These are phyloP conservation scores for Andrena marginata DNA, from an alignment of 2,888 invertebrate genomes.

Conservation along the genomic window DNA sequence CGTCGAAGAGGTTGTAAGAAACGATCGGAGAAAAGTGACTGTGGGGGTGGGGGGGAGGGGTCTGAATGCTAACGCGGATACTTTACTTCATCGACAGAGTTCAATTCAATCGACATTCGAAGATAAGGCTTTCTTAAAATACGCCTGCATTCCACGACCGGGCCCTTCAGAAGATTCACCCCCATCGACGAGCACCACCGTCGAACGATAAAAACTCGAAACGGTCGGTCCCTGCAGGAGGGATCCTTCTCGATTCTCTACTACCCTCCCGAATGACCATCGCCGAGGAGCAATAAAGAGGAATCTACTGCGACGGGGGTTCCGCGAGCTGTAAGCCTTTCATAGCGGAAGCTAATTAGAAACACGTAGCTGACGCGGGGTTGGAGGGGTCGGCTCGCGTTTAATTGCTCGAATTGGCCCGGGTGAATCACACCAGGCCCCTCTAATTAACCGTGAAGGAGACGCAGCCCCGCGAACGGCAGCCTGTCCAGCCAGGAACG, in stretches of 20 bases:
- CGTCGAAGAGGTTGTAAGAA: too few species aligned
- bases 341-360: slow-evolving; percentile 24
- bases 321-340: slow-evolving; percentile 6
- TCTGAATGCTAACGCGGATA: too few species aligned
- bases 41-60: too few species aligned
- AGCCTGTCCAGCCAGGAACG: background rate
- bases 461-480: background rate
- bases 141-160: background rate
- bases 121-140: slow-evolving; percentile 13
- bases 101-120: too few species aligned
- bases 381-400: slow-evolving; percentile 1
- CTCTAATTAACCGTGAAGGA: slow-evolving; percentile 26
- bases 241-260: background rate
- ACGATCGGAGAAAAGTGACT: too few species aligned
- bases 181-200: background rate
- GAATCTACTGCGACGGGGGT: background rate
- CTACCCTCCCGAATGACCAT: background rate
- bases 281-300: background rate
- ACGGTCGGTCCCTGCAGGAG: background rate
- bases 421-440: slow-evolving; percentile 10
- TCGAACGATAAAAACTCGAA: slow-evolving; percentile 8
- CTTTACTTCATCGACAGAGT: too few species aligned
- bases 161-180: background rate
- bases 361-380: slow-evolving; percentile 2
- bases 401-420: slow-evolving; percentile 25